Evolutionary conservation across 2,113 vertebrate species (phyloP), one percentile per base, ranked within the genome.

Genomic region (Pomatorhinus ruficollis): DNA sequence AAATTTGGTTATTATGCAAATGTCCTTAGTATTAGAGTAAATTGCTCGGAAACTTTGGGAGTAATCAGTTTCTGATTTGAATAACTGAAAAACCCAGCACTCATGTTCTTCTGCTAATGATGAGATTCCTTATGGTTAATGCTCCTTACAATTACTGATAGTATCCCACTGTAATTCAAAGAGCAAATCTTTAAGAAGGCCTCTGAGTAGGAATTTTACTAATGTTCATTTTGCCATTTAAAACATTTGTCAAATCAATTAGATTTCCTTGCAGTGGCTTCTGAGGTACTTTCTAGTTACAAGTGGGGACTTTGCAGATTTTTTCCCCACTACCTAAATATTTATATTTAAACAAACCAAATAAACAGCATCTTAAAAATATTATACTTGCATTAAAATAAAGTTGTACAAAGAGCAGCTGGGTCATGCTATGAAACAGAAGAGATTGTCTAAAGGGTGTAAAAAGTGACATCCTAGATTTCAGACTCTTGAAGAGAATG

Each of bases 401-500:
- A 65, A 52, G 16, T 35, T 59, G 27, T 49, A 30, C 8, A 23
- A 81, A 60, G 17, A 87, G 23, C n/a, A 71, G 6, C 21, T 84
- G 37, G 39, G 70, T 84, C 56, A 61, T 33, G 40, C 24, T 60
- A 33, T 2, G 7, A 71, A 93, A 42, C 13, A 76, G 77, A 75
- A 81, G 45, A 31, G 5, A 44, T 61, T 86, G 27, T 59, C 53
- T 83, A 78, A 76, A 90, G 21, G 8, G 30, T 81, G 60, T 1
- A 4, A 76, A 69, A 95, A 79, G 45, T 47, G 78, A 33, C 54
- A 84, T 78, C 85, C 79, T 64, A 71, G 60, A 89, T 89, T 95
- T 93, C 60, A 83, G 30, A 12, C 33, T 70, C 30, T 39, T 83
- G 71, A 86, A 74, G 39, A 10, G 25, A 87, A 59, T 33, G 35